Conservation (phyloP, 2,888 invertebrate species). For the Lamellibrachia columna region DNA sequence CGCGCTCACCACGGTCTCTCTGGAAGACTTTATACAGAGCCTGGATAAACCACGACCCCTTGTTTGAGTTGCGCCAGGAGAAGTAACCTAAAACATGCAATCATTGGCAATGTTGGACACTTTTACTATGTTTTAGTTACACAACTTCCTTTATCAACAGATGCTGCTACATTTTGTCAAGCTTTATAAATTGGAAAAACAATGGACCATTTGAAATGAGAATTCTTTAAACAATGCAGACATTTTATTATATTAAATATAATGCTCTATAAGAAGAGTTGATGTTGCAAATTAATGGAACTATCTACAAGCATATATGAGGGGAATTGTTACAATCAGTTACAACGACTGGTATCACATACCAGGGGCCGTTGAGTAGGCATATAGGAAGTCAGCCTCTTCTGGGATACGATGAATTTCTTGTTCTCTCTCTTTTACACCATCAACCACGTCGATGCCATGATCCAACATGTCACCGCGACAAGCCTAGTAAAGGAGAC, state of each 20-base stretch:
- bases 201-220: too few species aligned
- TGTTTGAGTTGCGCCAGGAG: conserved; percentile 62
- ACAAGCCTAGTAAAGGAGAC: conserved; percentile 53
- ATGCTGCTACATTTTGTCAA: too few species aligned
- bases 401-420: conserved; percentile 74
- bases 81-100: conserved; percentile 46
- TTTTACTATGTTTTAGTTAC: neutral
- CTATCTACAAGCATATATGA: too few species aligned
- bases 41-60: conserved; percentile 65
- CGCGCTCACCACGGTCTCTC: conserved; percentile 69
- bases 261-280: too few species aligned
- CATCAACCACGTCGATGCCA: conserved; percentile 50
- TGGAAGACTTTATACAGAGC: conserved; percentile 64
- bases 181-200: too few species aligned
- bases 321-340: too few species aligned
- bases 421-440: conserved; percentile 68
- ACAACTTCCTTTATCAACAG: too few species aligned
- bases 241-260: too few species aligned
- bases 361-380: conserved; percentile 94
- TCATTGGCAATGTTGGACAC: neutral
- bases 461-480: conserved; percentile 55
- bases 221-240: too few species aligned
- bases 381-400: conserved; percentile 93
- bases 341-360: conserved; percentile 17
- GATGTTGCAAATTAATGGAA: too few species aligned